Base-by-base conservation (phyloP, 2,113 vertebrate genomes). In the Anser brachyrhynchus region DNA sequence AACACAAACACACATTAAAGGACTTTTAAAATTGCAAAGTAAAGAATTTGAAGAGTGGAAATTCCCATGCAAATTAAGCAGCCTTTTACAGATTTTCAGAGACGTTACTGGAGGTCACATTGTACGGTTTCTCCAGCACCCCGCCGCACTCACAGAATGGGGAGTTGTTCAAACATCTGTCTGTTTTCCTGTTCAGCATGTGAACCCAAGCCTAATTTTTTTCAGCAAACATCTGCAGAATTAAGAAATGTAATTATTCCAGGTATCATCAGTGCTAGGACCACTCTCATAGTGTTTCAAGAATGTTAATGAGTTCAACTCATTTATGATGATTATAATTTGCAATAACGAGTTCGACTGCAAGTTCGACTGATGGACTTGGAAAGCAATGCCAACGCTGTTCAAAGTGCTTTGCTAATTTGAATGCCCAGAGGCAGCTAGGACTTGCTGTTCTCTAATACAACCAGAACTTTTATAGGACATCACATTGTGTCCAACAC, bases 141-240 rank as follows among this genome's bases (percentile, higher is more conserved):
- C 26, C 3, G 1, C 41, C 57, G 49, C 23, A 2, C n/a, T 33
- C 41, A 11, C n/a, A 41, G 28, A 72, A 51, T 0, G 6, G 28
- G 22, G n/a, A 83, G 43, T 11, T 86, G 35, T n/a, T 83, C 67
- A 33, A 59, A 76, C 41, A 76, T 12, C 39, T 86, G 37, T 39
- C 49, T 54, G 20, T 54, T 84, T 35, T 41, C 28, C 54, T 31
- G 17, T n/a, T 77, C 31, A 84, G 25, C 37, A 44, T 19, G 9
- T 5, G 10, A 74, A 7, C 73, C 25, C 33, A 61, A 26, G n/a
- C 62, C 59, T 51, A 2, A 6, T 43, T 61, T 64, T 46, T 49
- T 67, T 65, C 78, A 87, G 62, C 52, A 35, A 79, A 87, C 70
- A 91, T 20, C 75, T 65, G 75, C 49, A 90, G 26, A 84, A 83